Base-by-base conservation (phyloP, 2,888 invertebrate genomes). In the Globia sparganii region DNA sequence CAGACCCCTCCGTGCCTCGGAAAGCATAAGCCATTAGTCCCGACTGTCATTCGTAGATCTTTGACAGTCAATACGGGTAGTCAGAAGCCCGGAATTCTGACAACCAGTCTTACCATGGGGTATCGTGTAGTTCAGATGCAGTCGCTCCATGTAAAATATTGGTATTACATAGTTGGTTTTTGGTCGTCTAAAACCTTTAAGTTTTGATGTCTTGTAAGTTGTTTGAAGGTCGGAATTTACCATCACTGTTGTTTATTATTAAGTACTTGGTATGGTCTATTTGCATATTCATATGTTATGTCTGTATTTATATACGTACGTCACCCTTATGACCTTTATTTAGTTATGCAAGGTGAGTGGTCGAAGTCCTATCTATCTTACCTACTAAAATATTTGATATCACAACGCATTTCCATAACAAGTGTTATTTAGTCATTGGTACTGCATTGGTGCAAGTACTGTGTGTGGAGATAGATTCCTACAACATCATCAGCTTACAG, bases 301-400 rank as follows among this genome's bases (percentile, higher is more conserved):
- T 79, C 79, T 28, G 15, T n/a, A 56, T n/a, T 40, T 58, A 31
- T 13, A 11, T 28, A 34, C 9, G 8, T 28, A 28, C 49, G 15
- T 61, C 18, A 67, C 58, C 64, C 75, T 58, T 64, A 25, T 64
- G 79, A 79, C 67, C 81, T 79, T 74, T 58, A 46, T 28, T 68
- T 15, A 64, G 56, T 62, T 67, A 80, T 58, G 81, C 67, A 62
- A 78, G 74, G 67, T 65, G 49, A 65, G 58, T 46, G 64, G 65
- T 58, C 13, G 31, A 71, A 64, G n/a, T 78, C 13, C 4, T 37
- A 56, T 18, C 4, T 37, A 56, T 18, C 13, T 46, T 59, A 37
- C 46, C 3, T 43, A 62, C 34, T 46, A 15, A 56, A 53, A 62
- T 61, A 56, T 61, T 1, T 43, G 59, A 25, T 67, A 68, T 9